These are phyloP conservation scores for Adrianichthys oophorus DNA, from an alignment of 2,797 vertebrate species.

Conservation along the genomic window DNA sequence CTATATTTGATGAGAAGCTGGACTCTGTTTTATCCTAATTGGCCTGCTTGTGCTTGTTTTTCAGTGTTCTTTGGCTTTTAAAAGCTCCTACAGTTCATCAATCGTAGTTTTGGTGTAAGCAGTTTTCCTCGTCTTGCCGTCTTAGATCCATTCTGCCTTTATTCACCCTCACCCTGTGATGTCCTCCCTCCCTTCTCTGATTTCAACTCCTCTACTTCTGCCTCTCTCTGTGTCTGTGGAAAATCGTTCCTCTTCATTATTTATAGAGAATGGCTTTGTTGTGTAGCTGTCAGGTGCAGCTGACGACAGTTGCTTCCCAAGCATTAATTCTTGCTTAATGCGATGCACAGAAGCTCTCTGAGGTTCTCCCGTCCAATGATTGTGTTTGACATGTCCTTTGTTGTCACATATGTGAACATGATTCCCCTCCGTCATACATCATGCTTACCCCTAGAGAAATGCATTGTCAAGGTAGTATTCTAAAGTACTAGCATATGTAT, in stretches of 20 bases:
- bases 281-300: conserved; percentile 50
- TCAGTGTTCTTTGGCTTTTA: background rate
- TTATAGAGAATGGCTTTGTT: conserved; percentile 43
- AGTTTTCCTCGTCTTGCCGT: background rate
- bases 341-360: too few relatives aligned
- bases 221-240: conserved; percentile 22
- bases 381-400: conserved; percentile 4
- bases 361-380: too few relatives aligned
- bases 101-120: background rate
- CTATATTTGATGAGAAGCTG: background rate
- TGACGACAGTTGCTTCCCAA: conserved; percentile 15
- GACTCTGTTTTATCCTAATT: background rate
- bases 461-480: background rate
- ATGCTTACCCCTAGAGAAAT: background rate
- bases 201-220: conserved; percentile 19
- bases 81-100: conserved; percentile 11
- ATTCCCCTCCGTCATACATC: conserved; percentile 6
- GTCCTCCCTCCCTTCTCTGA: conserved; percentile 5
- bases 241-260: conserved; percentile 58
- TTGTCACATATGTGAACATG: conserved; percentile 6
- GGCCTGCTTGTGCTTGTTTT: background rate
- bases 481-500: background rate
- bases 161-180: conserved; percentile 3
- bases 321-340: conserved; percentile 13
- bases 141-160: background rate